Percentiles rank a stretch among this genome's conserved stretches.
Conservation (phyloP, 2,797 vertebrate genomes). For the Lacerta agilis region DNA sequence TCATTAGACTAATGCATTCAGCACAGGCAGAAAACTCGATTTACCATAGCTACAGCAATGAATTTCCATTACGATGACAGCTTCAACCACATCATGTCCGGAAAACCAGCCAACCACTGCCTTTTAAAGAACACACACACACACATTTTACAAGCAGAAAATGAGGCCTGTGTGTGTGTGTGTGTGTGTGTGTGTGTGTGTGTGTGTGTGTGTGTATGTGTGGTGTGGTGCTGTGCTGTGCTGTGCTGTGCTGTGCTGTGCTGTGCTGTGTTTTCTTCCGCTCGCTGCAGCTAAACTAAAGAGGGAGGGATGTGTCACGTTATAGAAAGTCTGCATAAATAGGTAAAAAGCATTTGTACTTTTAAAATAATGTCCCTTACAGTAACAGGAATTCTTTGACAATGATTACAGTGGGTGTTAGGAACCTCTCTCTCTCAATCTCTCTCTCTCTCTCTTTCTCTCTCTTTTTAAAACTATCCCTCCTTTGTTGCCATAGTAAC, state of each 20-base stretch:
- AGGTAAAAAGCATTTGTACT: slow-evolving; percentile 58
- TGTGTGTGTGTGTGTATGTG: slow-evolving; percentile 21
- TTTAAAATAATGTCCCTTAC: slow-evolving; percentile 55
- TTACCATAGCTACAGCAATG: slow-evolving; percentile 96
- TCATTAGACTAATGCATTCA: slow-evolving; percentile 98
- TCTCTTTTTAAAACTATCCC: slow-evolving; percentile 56
- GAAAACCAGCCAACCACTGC: slow-evolving; percentile 90
- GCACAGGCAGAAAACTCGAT: slow-evolving; percentile 90
- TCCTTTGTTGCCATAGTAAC: slow-evolving; percentile 96
- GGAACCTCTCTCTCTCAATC: slow-evolving; percentile 74
- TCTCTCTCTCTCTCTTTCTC: slow-evolving; percentile 37
- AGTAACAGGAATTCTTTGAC: slow-evolving; percentile 59
- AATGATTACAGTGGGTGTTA: slow-evolving; percentile 74
- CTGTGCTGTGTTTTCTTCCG: slow-evolving; percentile 63
- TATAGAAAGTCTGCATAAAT: slow-evolving; percentile 46
- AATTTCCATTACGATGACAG: slow-evolving; percentile 95
- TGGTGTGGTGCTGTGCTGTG: no score
- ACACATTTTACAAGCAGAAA: slow-evolving; percentile 85
- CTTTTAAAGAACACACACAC: slow-evolving; percentile 84
- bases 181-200: not conserved
- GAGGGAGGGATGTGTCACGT: slow-evolving; percentile 45
- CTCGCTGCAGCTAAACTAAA: slow-evolving; percentile 58
- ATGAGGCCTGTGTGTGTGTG: slow-evolving; percentile 60
- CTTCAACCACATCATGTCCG: slow-evolving; percentile 88
- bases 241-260: no score